Evolutionary conservation across 2,113 vertebrate genomes (phyloP).

Genomic region (Sarotherodon lohbergeri): DNA sequence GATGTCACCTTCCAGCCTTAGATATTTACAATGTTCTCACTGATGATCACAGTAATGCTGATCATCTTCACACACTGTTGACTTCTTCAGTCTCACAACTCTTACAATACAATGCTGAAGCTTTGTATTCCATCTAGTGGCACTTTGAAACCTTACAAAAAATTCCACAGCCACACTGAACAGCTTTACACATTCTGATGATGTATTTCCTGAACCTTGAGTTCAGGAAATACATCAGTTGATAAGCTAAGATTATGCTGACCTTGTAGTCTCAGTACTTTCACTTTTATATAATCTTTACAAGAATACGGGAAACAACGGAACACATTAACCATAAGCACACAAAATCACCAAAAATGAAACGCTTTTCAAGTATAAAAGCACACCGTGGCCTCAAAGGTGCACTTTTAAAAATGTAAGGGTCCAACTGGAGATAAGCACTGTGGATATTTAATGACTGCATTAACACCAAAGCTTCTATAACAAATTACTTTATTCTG

Average conservation of each 20-base stretch:
- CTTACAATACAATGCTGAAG: too few relatives aligned
- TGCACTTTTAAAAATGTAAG: not conserved
- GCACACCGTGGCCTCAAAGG: not conserved
- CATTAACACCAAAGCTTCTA: not conserved
- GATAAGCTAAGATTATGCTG: rapidly evolving
- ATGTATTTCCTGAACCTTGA: not conserved
- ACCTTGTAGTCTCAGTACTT: not conserved
- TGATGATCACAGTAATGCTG: not conserved
- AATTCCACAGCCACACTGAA: not conserved
- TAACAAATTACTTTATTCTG: rapidly evolving
- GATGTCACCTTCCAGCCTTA: too few relatives aligned
- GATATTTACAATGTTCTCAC: too few relatives aligned
- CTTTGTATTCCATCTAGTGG: not conserved
- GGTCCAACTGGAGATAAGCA: rapidly evolving
- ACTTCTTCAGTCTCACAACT: not conserved
- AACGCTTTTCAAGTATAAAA: rapidly evolving
- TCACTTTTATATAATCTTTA: not conserved
- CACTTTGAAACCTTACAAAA: too few relatives aligned
- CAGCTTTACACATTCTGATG: not conserved
- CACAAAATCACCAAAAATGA: not conserved
- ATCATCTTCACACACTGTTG: rapidly evolving
- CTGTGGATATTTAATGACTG: not conserved
- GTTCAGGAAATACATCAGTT: rapidly evolving
- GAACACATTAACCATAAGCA: rapidly evolving
- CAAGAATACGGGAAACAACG: too few relatives aligned